These are phyloP conservation scores for Aulostomus chinensis DNA, from an alignment of 2,797 vertebrate species.

Conservation along the genomic window DNA sequence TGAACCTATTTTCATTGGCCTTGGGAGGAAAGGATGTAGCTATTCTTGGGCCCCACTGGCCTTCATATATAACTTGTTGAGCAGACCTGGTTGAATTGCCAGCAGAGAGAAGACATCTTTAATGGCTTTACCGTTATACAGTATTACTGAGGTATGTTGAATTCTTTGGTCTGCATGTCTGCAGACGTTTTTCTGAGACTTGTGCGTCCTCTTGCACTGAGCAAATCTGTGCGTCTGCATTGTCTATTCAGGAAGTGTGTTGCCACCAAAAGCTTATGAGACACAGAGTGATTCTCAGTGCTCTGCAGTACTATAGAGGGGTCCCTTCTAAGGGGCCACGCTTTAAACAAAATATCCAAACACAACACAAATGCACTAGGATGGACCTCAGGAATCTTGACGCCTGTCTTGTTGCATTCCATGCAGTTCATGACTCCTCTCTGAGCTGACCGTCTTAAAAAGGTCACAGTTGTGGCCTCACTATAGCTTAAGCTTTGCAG, in stretches of 20 bases:
- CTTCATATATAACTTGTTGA: no score
- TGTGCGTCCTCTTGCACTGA: conserved; percentile 6
- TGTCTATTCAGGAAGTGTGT: conserved; percentile 35
- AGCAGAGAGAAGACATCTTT: conserved; percentile 3
- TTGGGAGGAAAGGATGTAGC: no score
- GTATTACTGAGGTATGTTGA: not conserved
- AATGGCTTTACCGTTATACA: not conserved
- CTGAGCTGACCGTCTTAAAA: conserved; percentile 40
- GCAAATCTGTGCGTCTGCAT: conserved; percentile 3
- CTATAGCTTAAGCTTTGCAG: conserved; percentile 17
- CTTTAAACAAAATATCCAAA: conserved; percentile 53
- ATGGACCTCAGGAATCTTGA: conserved; percentile 55
- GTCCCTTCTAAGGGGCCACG: conserved; percentile 41
- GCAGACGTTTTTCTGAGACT: conserved; percentile 14
- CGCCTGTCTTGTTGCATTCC: conserved; percentile 45
- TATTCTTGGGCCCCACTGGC: no score
- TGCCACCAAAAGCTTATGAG: conserved; percentile 39
- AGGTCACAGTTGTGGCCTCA: conserved; percentile 29
- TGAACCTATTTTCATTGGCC: no score
- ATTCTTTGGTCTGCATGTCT: conserved; percentile 5
- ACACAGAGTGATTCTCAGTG: conserved; percentile 42
- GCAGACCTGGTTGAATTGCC: conserved; percentile 20
- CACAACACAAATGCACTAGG: conserved; percentile 46
- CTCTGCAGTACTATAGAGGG: conserved; percentile 52
- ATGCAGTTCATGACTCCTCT: conserved; percentile 35